phyloP scores from a whole-genome alignment of 2,113 vertebrate species.

The Dromaius novaehollandiae region DNA sequence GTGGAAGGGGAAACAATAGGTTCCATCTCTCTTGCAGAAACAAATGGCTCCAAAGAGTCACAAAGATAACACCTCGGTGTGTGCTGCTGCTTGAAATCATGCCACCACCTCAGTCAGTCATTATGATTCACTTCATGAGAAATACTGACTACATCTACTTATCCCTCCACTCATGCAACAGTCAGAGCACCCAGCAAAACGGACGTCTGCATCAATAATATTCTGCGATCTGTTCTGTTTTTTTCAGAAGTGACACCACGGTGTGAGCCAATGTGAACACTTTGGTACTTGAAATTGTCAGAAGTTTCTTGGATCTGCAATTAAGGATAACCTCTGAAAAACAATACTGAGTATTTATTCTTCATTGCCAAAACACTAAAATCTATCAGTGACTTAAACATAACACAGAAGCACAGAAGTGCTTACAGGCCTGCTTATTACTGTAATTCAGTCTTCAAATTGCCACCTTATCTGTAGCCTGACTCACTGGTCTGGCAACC shows the following conservation, averaged over 20 bases:
- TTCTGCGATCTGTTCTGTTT: neutral
- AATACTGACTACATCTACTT: neutral
- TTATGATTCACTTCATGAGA: neutral
- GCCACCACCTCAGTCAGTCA: neutral
- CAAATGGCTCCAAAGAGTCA: neutral
- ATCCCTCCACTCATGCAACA: neutral
- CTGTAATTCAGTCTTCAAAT: slow-evolving; percentile 23
- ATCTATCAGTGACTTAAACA: slow-evolving; percentile 21
- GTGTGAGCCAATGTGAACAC: neutral
- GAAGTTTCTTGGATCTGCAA: neutral
- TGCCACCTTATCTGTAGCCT: neutral
- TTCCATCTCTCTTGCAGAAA: neutral
- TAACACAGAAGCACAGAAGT: neutral
- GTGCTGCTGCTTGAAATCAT: neutral
- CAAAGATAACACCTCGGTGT: neutral
- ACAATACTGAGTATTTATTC: neutral
- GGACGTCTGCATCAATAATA: rapidly evolving
- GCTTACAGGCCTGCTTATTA: neutral
- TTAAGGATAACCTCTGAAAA: neutral
- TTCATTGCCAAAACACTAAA: slow-evolving; percentile 23
- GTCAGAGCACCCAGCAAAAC: neutral
- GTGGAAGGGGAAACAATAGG: neutral
- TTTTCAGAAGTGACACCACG: neutral
- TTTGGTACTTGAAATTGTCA: neutral
- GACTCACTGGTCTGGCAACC: neutral